These are phyloP conservation scores for Crocuta crocuta DNA, from an alignment of 2,113 vertebrate species.

Conservation along the genomic window DNA sequence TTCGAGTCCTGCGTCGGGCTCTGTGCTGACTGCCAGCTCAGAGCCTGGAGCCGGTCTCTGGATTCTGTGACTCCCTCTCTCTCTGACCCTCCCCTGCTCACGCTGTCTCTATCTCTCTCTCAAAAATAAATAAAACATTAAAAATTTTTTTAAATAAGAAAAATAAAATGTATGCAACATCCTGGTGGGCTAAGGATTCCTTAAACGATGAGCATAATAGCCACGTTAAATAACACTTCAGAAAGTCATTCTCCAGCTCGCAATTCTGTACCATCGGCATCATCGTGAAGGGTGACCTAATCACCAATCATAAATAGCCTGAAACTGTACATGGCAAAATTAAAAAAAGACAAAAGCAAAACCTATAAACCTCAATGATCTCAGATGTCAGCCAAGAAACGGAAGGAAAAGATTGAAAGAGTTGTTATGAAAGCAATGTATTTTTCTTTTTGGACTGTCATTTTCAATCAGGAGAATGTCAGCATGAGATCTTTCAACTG, in stretches of 20 bases:
- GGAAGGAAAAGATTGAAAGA: background rate
- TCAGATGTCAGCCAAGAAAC: conserved; percentile 3
- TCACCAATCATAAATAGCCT: conserved; percentile 6
- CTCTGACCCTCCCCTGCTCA: no score
- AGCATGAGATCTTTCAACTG: background rate
- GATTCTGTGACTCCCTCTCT: no score
- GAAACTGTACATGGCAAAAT: background rate
- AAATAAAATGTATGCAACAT: background rate
- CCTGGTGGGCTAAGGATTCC: background rate
- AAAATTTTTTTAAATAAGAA: no score
- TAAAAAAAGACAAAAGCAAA: background rate
- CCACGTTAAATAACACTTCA: background rate
- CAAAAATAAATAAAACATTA: no score
- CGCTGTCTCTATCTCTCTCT: no score
- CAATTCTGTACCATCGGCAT: background rate
- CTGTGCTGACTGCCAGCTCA: no score
- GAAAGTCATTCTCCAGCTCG: background rate
- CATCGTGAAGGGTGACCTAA: background rate
- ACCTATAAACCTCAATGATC: background rate
- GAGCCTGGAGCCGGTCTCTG: no score
- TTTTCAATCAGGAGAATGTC: conserved; percentile 33
- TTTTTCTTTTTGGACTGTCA: conserved; percentile 8
- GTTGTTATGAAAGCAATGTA: background rate
- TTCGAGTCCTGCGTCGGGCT: no score
- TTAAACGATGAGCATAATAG: background rate